Evolutionary conservation across 2,797 vertebrate species (phyloP).

Genomic region (Dryobates pubescens): DNA sequence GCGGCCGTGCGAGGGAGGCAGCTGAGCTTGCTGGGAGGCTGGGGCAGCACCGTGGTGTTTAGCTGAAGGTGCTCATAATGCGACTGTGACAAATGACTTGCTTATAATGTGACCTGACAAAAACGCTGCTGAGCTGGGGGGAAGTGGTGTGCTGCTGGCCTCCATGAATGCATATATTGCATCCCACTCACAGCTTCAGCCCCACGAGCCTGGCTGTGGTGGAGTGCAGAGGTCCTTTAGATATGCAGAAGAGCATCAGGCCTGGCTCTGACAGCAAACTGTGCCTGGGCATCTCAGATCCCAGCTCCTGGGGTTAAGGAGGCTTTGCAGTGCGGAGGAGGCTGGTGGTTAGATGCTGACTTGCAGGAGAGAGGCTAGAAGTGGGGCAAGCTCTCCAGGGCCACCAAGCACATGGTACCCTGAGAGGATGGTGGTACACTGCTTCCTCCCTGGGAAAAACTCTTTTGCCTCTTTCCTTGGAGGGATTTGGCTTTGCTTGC

Average conservation of each 20-base stretch:
- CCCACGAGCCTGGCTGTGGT: not conserved
- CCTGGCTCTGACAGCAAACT: not conserved
- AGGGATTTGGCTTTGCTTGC: not conserved
- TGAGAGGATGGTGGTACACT: not conserved
- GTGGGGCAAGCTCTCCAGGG: not conserved
- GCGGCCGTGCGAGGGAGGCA: not conserved
- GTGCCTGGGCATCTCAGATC: not conserved
- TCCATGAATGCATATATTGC: not conserved
- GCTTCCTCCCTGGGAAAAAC: not conserved
- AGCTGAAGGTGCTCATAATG: not conserved
- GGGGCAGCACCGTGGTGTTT: not conserved
- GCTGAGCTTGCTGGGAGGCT: not conserved
- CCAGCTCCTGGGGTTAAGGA: not conserved
- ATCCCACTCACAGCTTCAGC: not conserved
- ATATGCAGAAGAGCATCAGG: not conserved
- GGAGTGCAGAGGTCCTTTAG: not conserved
- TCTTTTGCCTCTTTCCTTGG: not conserved
- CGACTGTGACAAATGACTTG: not conserved
- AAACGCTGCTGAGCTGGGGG: not conserved
- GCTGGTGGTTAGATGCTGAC: not conserved
- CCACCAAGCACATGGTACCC: not conserved
- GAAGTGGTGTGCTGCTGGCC: not conserved
- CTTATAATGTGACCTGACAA: slow-evolving; percentile 23
- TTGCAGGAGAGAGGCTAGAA: not conserved
- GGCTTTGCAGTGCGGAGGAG: not conserved